Percentiles rank a stretch among this genome's conserved stretches.
Evolutionary conservation across 2,797 vertebrate genomes (phyloP).

Genomic region (Luscinia luscinia): DNA sequence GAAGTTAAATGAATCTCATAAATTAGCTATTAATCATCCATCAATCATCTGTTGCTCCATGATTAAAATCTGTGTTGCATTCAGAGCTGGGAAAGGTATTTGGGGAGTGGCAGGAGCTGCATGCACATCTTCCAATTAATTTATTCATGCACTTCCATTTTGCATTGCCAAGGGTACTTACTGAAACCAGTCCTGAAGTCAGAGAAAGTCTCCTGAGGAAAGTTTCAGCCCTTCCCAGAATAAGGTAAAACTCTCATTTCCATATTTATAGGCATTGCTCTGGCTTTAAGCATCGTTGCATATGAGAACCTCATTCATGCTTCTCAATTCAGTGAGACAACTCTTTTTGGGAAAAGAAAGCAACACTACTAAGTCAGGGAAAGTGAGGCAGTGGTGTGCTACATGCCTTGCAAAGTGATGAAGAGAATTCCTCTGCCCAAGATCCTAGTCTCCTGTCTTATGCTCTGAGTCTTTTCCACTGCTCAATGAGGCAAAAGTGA

Average conservation of each 20-base stretch:
- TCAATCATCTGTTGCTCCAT: constrained; percentile 78
- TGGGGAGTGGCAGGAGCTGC: constrained; percentile 52
- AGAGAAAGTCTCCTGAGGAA: constrained; percentile 31
- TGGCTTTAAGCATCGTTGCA: neutral
- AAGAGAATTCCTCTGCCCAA: neutral
- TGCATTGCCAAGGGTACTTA: constrained; percentile 3
- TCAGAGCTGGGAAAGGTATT: constrained; percentile 64
- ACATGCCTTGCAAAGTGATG: neutral
- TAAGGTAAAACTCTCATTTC: constrained; percentile 42
- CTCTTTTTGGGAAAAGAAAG: neutral
- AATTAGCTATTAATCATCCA: constrained; percentile 73
- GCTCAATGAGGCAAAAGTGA: neutral
- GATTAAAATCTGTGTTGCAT: constrained; percentile 71
- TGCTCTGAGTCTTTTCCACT: neutral
- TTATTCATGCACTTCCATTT: constrained; percentile 39
- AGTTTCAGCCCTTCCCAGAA: neutral
- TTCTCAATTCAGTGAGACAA: constrained; percentile 12
- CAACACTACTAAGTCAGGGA: neutral
- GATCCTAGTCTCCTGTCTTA: neutral
- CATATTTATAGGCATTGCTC: neutral
- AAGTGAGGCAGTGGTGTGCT: constrained; percentile 17
- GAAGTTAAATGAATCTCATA: constrained; percentile 76
- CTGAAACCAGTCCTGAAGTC: constrained; percentile 39
- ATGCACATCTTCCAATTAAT: constrained; percentile 51
- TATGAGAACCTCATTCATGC: neutral